phyloP scores from a whole-genome alignment of 1,140 invertebrate species.

The Neelides sp. region DNA sequence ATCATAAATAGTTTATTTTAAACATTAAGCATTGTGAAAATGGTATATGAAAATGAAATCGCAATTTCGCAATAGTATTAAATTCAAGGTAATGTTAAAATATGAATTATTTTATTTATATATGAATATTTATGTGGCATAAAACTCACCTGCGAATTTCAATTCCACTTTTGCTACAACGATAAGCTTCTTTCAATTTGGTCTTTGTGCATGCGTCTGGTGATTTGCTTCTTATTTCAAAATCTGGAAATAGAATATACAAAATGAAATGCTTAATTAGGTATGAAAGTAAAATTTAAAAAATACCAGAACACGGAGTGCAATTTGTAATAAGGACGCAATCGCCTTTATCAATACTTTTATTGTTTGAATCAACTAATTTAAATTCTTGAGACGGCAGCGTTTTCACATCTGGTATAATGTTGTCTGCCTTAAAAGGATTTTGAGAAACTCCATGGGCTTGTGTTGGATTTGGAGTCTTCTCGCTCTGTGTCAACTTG shows the following conservation, averaged over 20 bases:
- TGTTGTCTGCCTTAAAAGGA: neutral
- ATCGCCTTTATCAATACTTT: constrained; percentile 51
- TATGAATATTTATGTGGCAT: neutral
- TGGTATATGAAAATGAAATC: neutral
- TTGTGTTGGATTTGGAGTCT: constrained; percentile 13
- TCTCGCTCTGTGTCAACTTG: constrained; percentile 14
- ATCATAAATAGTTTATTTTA: constrained; percentile 3
- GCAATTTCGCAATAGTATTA: neutral
- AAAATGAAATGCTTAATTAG: neutral
- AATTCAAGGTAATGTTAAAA: neutral
- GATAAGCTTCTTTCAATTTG: constrained; percentile 54
- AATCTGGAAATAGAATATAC: constrained; percentile 38
- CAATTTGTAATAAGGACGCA: constrained; percentile 57
- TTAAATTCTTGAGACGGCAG: neutral
- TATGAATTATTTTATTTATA: neutral
- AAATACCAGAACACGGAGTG: constrained; percentile 57
- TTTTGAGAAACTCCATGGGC: too few relatives aligned
- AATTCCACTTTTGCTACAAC: constrained; percentile 53
- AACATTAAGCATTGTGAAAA: neutral
- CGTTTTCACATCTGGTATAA: neutral
- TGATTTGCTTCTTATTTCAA: constrained; percentile 57
- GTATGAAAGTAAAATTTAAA: constrained; percentile 9
- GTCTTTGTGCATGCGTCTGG: constrained; percentile 54
- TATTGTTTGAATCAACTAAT: constrained; percentile 12
- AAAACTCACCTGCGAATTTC: constrained; percentile 48